Evolutionary conservation across 92 coral and sea anemone species (phyloP).

Genomic region (Bergia sp.): DNA sequence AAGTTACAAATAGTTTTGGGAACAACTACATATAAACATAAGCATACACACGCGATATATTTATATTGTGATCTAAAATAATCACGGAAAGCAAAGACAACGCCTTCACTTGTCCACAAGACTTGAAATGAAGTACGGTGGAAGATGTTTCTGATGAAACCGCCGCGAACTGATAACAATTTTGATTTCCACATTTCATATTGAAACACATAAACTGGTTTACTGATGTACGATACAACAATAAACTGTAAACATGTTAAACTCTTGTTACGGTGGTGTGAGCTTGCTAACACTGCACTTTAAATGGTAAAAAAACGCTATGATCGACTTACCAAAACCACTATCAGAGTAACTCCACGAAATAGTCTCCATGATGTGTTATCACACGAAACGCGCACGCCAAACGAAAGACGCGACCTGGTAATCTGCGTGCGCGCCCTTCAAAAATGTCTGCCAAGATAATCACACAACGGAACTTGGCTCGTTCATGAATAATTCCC

Average conservation of each 20-base stretch:
- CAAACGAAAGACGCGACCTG: not conserved
- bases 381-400: not conserved
- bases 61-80: not conserved
- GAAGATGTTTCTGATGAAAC: not conserved
- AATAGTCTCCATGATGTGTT: conserved; percentile 46
- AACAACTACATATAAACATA: not conserved
- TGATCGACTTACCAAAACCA: conserved; percentile 67
- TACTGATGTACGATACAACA: not conserved
- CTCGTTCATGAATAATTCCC: conserved; percentile 41
- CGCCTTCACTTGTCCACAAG: not conserved
- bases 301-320: not conserved
- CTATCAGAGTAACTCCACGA: conserved; percentile 77
- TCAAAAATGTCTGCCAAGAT: not conserved
- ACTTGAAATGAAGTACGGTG: not conserved
- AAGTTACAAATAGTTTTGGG: not conserved
- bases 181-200: not conserved
- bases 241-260: not conserved
- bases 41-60: not conserved
- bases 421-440: not conserved
- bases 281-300: not conserved
- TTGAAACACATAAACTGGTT: not conserved
- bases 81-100: not conserved
- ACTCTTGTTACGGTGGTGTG: not conserved
- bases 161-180: not conserved
- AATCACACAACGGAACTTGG: conserved; percentile 43